Conservation (phyloP, 1,140 invertebrate species). For the Hydropsyche tenuis region DNA sequence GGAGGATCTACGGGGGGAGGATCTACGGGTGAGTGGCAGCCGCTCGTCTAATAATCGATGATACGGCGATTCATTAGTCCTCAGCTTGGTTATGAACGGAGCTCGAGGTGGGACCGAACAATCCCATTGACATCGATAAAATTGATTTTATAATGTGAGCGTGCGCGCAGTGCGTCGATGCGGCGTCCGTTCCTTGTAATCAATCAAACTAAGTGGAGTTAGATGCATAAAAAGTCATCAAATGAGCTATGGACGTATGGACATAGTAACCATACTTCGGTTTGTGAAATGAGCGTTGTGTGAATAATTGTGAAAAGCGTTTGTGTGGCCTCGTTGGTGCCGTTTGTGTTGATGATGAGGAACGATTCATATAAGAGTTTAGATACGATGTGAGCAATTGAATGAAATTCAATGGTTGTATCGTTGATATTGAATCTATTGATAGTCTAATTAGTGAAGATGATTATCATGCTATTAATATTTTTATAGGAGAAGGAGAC, state of each 20-base stretch:
- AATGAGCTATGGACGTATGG: background rate
- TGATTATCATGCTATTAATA: too few relatives aligned
- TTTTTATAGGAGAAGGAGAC: too few relatives aligned
- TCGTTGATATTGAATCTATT: too few relatives aligned
- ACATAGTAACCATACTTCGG: background rate
- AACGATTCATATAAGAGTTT: too few relatives aligned
- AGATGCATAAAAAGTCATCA: slow-evolving; percentile 32
- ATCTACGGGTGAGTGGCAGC: background rate
- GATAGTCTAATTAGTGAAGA: too few relatives aligned
- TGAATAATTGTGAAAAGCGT: too few relatives aligned
- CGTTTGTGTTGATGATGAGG: too few relatives aligned
- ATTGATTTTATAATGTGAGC: slow-evolving; percentile 25
- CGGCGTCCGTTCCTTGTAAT: slow-evolving; percentile 34
- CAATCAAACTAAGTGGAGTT: slow-evolving; percentile 40
- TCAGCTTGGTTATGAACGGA: too few relatives aligned
- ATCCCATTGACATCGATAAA: slow-evolving; percentile 38
- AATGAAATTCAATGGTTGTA: too few relatives aligned
- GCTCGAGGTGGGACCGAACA: background rate
- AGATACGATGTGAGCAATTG: too few relatives aligned
- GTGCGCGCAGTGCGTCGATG: slow-evolving; percentile 15
- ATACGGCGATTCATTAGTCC: slow-evolving; percentile 16
- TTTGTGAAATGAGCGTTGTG: background rate
- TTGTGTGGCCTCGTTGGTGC: too few relatives aligned
- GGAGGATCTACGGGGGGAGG: background rate
- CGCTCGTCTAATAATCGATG: slow-evolving; percentile 8